Percentiles rank a stretch among this genome's conserved stretches.
Evolutionary conservation across 1,140 invertebrate species (phyloP).

Genomic region (Trinorchestia longiramus): DNA sequence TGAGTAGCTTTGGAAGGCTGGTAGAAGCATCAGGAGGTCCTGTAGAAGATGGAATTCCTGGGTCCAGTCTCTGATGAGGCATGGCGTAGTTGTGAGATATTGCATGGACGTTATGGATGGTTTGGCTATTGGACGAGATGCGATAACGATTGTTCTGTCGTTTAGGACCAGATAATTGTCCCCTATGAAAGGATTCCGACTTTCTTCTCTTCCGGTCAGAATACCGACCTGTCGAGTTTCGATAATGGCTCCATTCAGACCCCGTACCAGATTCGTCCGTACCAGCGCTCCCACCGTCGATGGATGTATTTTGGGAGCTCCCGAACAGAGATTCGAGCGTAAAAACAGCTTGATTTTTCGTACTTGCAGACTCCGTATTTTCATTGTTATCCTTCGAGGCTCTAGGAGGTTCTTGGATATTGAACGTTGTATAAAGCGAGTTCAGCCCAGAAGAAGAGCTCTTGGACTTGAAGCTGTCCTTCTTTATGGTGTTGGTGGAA

Average conservation of each 20-base stretch:
- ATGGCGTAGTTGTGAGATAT: neutral
- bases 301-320: constrained; percentile 29
- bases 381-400: neutral
- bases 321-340: constrained; percentile 39
- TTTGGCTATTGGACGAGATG: neutral
- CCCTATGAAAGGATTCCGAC: neutral
- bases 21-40: neutral
- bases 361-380: neutral
- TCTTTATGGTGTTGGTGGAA: constrained; percentile 46
- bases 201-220: neutral
- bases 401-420: constrained; percentile 24
- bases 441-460: constrained; percentile 10
- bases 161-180: neutral
- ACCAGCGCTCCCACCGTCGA: constrained; percentile 10
- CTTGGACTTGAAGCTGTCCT: constrained; percentile 44
- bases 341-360: constrained; percentile 18
- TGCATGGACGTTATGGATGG: constrained; percentile 2
- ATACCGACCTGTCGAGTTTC: neutral
- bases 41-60: neutral
- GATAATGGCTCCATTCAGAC: neutral
- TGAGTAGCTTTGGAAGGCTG: constrained; percentile 14
- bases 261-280: neutral
- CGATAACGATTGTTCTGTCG: neutral
- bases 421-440: constrained; percentile 19
- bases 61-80: neutral